Conservation (phyloP, 2,113 vertebrate genomes). For the Australoheros scitulus region DNA sequence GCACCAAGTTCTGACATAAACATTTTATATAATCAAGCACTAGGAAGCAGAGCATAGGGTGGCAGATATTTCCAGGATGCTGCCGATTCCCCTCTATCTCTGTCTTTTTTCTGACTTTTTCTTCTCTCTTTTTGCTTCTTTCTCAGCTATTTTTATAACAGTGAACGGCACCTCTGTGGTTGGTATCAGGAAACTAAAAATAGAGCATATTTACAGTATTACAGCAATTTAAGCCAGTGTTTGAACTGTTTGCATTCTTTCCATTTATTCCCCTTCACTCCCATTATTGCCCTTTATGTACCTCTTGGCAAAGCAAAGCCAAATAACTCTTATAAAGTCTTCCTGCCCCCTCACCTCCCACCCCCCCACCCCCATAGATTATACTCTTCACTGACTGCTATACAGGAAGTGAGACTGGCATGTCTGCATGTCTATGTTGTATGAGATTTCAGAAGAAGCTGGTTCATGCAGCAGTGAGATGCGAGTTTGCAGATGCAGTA, state of each 20-base stretch:
- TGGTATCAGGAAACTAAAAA: slow-evolving; percentile 56
- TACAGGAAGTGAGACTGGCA: slow-evolving; percentile 67
- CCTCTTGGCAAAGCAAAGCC: slow-evolving; percentile 44
- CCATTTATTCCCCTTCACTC: slow-evolving; percentile 37
- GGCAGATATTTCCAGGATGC: slow-evolving; percentile 29
- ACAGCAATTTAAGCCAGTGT: slow-evolving; percentile 40
- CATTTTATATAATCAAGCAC: slow-evolving; percentile 50
- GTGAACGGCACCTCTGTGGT: slow-evolving; percentile 23
- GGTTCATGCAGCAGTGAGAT: slow-evolving; percentile 20
- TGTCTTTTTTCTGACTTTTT: slow-evolving; percentile 21
- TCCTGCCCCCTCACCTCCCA: slow-evolving; percentile 29
- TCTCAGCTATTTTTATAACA: slow-evolving; percentile 61
- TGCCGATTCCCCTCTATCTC: slow-evolving; percentile 20
- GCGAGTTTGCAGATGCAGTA: slow-evolving; percentile 45
- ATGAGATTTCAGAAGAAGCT: slow-evolving; percentile 48
- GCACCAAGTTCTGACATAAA: slow-evolving; percentile 29
- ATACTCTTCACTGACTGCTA: slow-evolving; percentile 55
- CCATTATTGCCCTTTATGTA: slow-evolving; percentile 58
- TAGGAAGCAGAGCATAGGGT: slow-evolving; percentile 22
- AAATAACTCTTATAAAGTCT: slow-evolving; percentile 52
- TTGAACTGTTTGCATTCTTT: slow-evolving; percentile 58
- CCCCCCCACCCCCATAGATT: slow-evolving; percentile 1
- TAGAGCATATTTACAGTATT: slow-evolving; percentile 38
- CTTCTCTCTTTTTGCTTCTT: slow-evolving; percentile 36
- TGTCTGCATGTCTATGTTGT: slow-evolving; percentile 74